Evolutionary conservation across 2,797 vertebrate genomes (phyloP), one percentile per base, ranked within the genome.

Genomic region (Bradypus variegatus): DNA sequence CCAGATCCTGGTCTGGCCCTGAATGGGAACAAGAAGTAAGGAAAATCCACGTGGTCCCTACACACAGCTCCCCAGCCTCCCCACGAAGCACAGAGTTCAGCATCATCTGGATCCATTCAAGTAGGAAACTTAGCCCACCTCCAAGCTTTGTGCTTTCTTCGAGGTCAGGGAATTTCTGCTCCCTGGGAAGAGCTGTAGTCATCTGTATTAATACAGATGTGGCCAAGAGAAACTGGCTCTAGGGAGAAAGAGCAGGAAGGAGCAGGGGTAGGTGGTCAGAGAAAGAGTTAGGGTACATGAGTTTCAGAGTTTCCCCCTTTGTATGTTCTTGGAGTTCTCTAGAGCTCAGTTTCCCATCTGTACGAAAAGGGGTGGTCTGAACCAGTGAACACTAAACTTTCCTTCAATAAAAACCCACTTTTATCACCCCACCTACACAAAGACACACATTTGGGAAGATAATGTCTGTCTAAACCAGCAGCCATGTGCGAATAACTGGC

Each of bases 401-500:
- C 60, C 29, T 72, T 6, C 21, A n/a, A 11, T 12, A n/a, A 62
- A 87, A 75, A 12, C 12, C 4, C n/a, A 27, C 21, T 62, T 89
- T 79, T 62, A 50, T 72, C 36, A 31, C 36, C 31, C 38, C 73
- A 84, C 1, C 36, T n/a, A n/a, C n/a, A n/a, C n/a, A n/a, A n/a
- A n/a, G n/a, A n/a, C n/a, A n/a, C 3, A 78, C 41, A 88, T 27
- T 67, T 83, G 53, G 53, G 76, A 92, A 93, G 78, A 76, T 13
- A 23, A 3, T 72, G 45, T 93, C 83, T 80, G n/a, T 36, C 41
- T 33, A 93, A 88, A 64, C 83, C 76, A 78, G 27, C 41, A 83
- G 27, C 16, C 45, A 15, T 3, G 25, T 1, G 36, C 67, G 60
- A 76, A 73, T 36, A 38, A 25, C 2, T 4, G 3, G 19, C 10